Conservation (phyloP, 2,113 vertebrate genomes). For the Gymnorhina tibicen region DNA sequence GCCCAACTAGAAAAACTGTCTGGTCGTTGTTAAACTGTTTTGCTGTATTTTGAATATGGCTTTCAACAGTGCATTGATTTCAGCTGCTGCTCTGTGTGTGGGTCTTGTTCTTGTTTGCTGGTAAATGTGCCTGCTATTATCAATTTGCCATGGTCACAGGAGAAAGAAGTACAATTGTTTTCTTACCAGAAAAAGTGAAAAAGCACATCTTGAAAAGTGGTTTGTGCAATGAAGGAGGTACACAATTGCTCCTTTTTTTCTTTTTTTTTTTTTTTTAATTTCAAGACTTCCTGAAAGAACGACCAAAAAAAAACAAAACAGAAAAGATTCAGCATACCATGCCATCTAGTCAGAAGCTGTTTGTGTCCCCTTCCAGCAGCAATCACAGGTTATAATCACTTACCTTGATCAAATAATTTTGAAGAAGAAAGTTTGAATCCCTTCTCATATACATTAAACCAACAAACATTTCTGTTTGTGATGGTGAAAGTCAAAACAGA, state of each 20-base stretch:
- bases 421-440: not conserved
- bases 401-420: not conserved
- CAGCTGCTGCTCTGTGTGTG: not conserved
- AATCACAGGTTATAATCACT: not conserved
- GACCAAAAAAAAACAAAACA: not conserved
- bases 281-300: not conserved
- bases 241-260: not conserved
- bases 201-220: not conserved
- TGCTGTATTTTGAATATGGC: not conserved
- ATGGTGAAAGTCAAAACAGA: not conserved
- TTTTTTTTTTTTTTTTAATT: not conserved
- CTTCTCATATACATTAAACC: not conserved
- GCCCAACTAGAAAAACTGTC: not conserved
- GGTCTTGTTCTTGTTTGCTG: not conserved
- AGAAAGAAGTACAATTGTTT: not conserved
- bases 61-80: constrained; percentile 10
- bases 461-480: not conserved
- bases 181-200: not conserved
- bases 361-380: not conserved
- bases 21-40: not conserved
- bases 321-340: not conserved
- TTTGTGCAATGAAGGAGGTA: not conserved
- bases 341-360: not conserved
- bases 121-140: not conserved
- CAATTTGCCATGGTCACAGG: not conserved